Percentiles rank a stretch among this genome's conserved stretches.
These are phyloP conservation scores for Eclectus roratus DNA, from an alignment of 2,113 vertebrate genomes.

Conservation along the genomic window DNA sequence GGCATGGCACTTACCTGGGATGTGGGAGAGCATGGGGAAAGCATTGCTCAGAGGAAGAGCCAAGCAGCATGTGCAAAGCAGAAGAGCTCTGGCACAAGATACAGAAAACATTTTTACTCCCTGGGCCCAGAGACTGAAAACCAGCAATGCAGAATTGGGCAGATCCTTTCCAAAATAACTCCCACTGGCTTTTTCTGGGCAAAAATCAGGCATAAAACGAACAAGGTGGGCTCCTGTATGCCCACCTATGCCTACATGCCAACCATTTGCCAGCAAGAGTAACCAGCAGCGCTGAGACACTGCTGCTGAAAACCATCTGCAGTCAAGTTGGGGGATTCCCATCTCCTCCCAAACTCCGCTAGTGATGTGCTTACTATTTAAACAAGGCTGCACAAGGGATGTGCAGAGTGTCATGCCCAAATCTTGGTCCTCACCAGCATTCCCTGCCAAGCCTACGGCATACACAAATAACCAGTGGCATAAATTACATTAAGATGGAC, in stretches of 20 bases:
- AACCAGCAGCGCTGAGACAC: not conserved
- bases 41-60: fast-evolving
- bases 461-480: fast-evolving
- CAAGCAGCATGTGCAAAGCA: not conserved
- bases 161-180: not conserved
- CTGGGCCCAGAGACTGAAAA: not conserved
- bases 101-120: not conserved
- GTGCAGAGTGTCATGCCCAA: fast-evolving
- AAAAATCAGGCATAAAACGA: not conserved
- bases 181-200: not conserved
- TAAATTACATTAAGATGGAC: not conserved
- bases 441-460: not conserved
- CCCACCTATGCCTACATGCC: fast-evolving
- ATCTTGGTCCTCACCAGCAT: not conserved
- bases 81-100: not conserved
- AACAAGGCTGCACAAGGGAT: not conserved
- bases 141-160: not conserved
- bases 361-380: not conserved
- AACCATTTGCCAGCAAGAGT: not conserved
- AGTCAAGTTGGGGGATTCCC: not conserved
- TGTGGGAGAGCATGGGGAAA: not conserved
- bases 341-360: not conserved
- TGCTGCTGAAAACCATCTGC: not conserved
- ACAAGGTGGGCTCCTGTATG: not conserved
- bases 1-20: not conserved